A percentile compares a stretch with the other conserved stretches of the same genome.
Conservation (phyloP, 2,797 vertebrate species). For the Hippocampus kuda region DNA sequence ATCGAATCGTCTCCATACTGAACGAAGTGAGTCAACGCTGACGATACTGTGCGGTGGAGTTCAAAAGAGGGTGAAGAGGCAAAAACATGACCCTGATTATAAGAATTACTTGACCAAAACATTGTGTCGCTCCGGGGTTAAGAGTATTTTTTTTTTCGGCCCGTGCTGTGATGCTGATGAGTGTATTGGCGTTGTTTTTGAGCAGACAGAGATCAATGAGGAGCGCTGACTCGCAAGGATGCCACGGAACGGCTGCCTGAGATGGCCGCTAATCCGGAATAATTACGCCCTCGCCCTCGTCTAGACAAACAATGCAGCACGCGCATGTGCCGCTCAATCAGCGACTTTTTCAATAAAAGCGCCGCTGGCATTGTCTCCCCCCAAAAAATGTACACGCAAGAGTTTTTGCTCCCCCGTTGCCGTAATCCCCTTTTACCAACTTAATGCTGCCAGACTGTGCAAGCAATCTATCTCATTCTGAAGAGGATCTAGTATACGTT, state of each 20-base stretch:
- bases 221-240: slow-evolving; percentile 56
- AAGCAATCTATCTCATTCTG: slow-evolving; percentile 33
- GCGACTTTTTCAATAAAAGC: slow-evolving; percentile 7
- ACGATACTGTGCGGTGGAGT: slow-evolving; percentile 36
- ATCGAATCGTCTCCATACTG: slow-evolving; percentile 40
- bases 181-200: slow-evolving; percentile 43
- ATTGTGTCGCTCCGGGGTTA: slow-evolving; percentile 23
- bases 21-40: slow-evolving; percentile 35
- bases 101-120: slow-evolving; percentile 53
- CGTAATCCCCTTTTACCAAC: slow-evolving; percentile 27
- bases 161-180: slow-evolving; percentile 50
- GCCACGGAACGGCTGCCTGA: slow-evolving; percentile 41
- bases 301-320: slow-evolving; percentile 44
- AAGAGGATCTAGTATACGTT: slow-evolving; percentile 29
- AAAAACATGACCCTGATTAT: slow-evolving; percentile 55
- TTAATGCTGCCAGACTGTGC: slow-evolving; percentile 22
- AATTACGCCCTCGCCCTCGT: slow-evolving; percentile 46
- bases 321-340: slow-evolving; percentile 1
- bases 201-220: slow-evolving; percentile 56
- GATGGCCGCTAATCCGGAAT: slow-evolving; percentile 52
- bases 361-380: slow-evolving; percentile 21
- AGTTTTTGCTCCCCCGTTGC: slow-evolving; percentile 14
- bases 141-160: neutral
- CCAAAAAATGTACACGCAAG: slow-evolving; percentile 4
- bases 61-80: slow-evolving; percentile 42